These are phyloP conservation scores for Ciconia nigra DNA, from an alignment of 2,797 vertebrate species.

Conservation along the genomic window DNA sequence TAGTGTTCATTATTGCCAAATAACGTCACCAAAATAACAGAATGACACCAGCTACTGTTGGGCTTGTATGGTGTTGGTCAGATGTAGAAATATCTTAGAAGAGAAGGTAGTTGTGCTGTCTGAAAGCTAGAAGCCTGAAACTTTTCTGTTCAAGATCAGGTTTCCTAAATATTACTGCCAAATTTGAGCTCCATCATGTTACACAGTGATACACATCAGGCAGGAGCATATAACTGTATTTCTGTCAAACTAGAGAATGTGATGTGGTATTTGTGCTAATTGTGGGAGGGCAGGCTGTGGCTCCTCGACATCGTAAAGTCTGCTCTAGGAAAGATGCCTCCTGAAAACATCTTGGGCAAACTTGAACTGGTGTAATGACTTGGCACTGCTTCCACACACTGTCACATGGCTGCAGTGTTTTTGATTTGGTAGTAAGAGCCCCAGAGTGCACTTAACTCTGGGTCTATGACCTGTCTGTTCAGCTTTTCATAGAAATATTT, in stretches of 20 bases:
- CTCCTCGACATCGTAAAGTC: fast-evolving
- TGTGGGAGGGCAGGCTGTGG: neutral
- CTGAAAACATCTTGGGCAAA: neutral
- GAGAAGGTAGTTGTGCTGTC: neutral
- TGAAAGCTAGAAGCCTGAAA: neutral
- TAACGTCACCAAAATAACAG: neutral
- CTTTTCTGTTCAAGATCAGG: neutral
- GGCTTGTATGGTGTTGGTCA: neutral
- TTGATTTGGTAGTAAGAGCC: neutral
- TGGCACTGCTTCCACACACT: neutral
- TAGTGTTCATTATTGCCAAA: neutral
- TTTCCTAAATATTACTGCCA: neutral
- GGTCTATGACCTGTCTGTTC: neutral
- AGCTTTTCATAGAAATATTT: neutral
- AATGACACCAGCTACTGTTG: neutral
- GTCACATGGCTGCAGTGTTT: neutral
- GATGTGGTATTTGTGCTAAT: neutral
- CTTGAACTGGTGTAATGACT: neutral
- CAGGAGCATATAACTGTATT: neutral
- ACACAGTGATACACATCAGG: neutral
- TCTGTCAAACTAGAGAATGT: neutral
- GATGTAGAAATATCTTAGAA: neutral
- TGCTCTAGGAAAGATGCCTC: neutral
- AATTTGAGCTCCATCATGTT: neutral
- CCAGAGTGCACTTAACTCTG: neutral